Conservation (phyloP, 2,797 vertebrate genomes). For the Gallinago nigripennis region DNA sequence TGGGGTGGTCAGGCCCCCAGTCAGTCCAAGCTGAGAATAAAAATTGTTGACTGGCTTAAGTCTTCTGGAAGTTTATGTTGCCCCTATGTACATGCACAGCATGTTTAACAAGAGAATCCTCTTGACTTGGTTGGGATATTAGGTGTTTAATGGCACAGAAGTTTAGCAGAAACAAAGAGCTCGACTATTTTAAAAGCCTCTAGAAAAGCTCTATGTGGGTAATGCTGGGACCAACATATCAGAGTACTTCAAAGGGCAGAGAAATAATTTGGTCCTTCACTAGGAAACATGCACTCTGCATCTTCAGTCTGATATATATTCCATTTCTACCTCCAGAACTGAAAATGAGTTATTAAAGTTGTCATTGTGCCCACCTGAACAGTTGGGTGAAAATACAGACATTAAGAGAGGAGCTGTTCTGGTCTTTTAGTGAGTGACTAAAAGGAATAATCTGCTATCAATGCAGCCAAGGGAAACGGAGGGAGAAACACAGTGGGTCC, state of each 20-base stretch:
- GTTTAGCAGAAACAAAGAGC: background rate
- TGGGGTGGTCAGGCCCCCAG: background rate
- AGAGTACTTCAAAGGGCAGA: background rate
- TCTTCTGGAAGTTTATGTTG: background rate
- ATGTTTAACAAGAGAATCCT: fast-evolving
- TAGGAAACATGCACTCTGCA: background rate
- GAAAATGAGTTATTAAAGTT: background rate
- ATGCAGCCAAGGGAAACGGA: background rate
- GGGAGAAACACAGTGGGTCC: background rate
- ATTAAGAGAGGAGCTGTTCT: background rate
- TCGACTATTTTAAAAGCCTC: background rate
- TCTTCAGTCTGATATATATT: background rate
- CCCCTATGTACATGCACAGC: background rate
- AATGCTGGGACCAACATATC: fast-evolving
- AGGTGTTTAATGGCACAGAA: background rate
- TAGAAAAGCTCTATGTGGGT: background rate
- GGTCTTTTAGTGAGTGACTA: background rate
- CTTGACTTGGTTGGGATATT: background rate
- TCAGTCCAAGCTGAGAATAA: background rate
- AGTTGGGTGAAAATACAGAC: background rate
- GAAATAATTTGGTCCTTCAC: background rate
- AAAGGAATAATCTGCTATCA: background rate
- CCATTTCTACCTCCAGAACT: background rate
- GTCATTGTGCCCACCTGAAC: background rate
- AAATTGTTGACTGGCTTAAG: background rate